A percentile compares a stretch with the other conserved stretches of the same genome.
Conservation (phyloP, 1,140 invertebrate species). For the Lanistes nyassanus region DNA sequence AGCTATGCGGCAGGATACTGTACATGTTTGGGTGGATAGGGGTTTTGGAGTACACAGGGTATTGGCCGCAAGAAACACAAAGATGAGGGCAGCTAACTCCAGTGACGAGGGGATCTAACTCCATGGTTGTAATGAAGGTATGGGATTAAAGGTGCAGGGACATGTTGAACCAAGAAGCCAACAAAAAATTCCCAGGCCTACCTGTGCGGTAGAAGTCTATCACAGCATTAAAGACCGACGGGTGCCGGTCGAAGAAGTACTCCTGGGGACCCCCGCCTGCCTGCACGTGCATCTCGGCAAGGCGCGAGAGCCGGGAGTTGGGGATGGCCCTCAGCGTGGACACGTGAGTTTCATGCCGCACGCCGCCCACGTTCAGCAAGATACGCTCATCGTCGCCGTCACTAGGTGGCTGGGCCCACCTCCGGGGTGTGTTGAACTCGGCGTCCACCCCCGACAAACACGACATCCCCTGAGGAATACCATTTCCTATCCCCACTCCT, state of each 20-base stretch:
- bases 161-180: not conserved
- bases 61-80: too few species aligned
- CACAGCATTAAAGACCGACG: slow-evolving; percentile 64
- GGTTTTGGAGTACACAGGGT: too few species aligned
- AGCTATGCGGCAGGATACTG: too few species aligned
- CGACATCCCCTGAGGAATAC: slow-evolving; percentile 4
- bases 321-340: slow-evolving; percentile 63
- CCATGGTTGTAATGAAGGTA: too few species aligned
- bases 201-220: slow-evolving; percentile 65
- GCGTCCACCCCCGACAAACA: slow-evolving; percentile 18
- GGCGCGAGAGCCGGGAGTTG: slow-evolving; percentile 57
- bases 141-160: too few species aligned
- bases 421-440: slow-evolving; percentile 22
- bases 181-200: slow-evolving; percentile 13
- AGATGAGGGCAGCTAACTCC: too few species aligned
- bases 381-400: slow-evolving; percentile 68
- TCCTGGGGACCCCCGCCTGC: slow-evolving; percentile 52
- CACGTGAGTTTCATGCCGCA: slow-evolving; percentile 95
- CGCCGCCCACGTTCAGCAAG: slow-evolving; percentile 96
- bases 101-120: too few species aligned
- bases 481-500: not conserved
- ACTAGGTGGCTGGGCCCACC: not conserved
- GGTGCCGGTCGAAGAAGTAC: slow-evolving; percentile 67
- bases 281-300: slow-evolving; percentile 54
- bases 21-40: too few species aligned